These are phyloP conservation scores for Tympanuchus pallidicinctus DNA, from an alignment of 2,113 vertebrate species.

Conservation along the genomic window DNA sequence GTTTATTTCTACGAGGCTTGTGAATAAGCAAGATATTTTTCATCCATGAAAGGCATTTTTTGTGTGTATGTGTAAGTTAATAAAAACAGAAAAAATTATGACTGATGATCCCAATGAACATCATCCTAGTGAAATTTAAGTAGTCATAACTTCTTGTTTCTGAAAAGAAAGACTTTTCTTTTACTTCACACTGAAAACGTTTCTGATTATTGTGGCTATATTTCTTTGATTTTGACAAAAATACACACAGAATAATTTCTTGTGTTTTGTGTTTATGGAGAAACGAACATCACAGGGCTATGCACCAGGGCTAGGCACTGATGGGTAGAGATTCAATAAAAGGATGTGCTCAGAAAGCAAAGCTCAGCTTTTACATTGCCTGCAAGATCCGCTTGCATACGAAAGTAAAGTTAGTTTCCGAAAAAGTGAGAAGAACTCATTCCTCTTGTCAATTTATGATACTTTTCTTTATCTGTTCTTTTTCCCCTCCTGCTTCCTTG, in stretches of 20 bases:
- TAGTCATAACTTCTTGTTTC: not conserved
- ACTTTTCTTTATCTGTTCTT: not conserved
- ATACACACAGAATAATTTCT: not conserved
- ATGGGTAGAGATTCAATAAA: not conserved
- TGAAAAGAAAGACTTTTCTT: constrained; percentile 7
- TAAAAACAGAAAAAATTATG: constrained; percentile 40
- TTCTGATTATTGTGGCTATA: not conserved
- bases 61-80: constrained; percentile 26
- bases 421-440: not conserved
- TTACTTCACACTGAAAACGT: not conserved
- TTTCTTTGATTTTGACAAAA: constrained; percentile 40
- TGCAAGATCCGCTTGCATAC: not conserved
- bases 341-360: not conserved
- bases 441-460: not conserved
- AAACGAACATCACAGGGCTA: not conserved
- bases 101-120: constrained; percentile 25
- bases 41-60: constrained; percentile 62
- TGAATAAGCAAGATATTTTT: constrained; percentile 70
- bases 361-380: not conserved
- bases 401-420: not conserved
- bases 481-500: not conserved
- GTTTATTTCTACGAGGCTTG: constrained; percentile 58
- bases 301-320: not conserved
- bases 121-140: constrained; percentile 18
- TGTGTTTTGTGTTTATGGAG: constrained; percentile 1